A percentile compares a stretch with the other conserved stretches of the same genome.
These are phyloP conservation scores for Strongylocentrotus purpuratus DNA, from an alignment of 35 echinoderm and acorn worm species.

Conservation along the genomic window DNA sequence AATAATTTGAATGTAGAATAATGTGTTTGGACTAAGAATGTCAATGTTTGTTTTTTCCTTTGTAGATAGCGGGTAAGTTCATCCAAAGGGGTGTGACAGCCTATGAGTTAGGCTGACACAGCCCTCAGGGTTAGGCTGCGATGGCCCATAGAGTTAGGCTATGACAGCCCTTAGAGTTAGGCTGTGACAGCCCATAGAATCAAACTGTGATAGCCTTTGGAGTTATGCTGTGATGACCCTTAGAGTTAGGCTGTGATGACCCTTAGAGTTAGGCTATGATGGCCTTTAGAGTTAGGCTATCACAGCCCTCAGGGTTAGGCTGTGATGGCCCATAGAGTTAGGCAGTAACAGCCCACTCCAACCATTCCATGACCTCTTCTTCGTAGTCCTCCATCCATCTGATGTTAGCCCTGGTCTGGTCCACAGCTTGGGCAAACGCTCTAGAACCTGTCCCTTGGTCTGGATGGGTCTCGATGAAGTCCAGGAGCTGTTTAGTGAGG, in stretches of 20 bases:
- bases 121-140: neutral
- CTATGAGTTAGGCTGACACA: neutral
- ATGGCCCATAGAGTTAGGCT: neutral
- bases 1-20: no score
- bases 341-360: slow-evolving; percentile 55
- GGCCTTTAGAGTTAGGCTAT: neutral
- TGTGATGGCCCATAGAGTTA: neutral
- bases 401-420: slow-evolving; percentile 84
- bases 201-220: no score
- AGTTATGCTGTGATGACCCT: neutral
- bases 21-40: no score
- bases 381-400: slow-evolving; percentile 82
- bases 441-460: slow-evolving; percentile 80
- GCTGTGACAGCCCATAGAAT: no score
- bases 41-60: no score
- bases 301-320: no score
- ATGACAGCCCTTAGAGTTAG: neutral
- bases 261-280: neutral
- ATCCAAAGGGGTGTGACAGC: no score
- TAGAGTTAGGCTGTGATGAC: neutral
- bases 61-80: no score
- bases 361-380: slow-evolving; percentile 70
- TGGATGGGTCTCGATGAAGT: slow-evolving; percentile 64
- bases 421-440: slow-evolving; percentile 75
- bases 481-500: slow-evolving; percentile 60